These are phyloP conservation scores for Chloropsis hardwickii DNA, from an alignment of 2,113 vertebrate species.

Conservation along the genomic window DNA sequence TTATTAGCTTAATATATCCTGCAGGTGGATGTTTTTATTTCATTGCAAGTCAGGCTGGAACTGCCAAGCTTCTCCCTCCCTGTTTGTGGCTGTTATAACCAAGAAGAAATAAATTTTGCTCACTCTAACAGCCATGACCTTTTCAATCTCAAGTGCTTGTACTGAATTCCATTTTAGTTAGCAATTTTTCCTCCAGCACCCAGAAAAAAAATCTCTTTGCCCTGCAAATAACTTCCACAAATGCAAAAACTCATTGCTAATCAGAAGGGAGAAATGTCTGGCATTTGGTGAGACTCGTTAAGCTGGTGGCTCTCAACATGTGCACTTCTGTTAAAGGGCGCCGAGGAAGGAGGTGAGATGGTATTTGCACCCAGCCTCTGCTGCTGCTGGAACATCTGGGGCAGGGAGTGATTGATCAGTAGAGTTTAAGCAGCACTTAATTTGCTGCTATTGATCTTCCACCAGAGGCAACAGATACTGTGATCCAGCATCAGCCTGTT, in stretches of 20 bases:
- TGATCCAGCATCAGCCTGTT: background rate
- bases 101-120: background rate
- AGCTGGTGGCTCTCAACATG: background rate
- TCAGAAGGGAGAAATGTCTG: background rate
- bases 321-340: background rate
- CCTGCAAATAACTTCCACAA: constrained; percentile 4
- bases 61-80: background rate
- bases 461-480: background rate
- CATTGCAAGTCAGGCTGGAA: background rate
- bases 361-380: background rate
- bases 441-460: background rate
- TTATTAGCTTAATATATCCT: background rate
- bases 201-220: background rate
- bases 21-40: background rate
- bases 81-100: background rate
- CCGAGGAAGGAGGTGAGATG: background rate
- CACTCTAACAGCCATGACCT: background rate
- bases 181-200: background rate
- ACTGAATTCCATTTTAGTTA: constrained; percentile 3
- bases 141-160: constrained; percentile 18
- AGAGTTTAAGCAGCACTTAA: background rate
- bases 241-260: background rate
- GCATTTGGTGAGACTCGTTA: background rate
- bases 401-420: background rate
- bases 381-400: background rate